phyloP scores from a whole-genome alignment of 2,113 vertebrate genomes.

The Muntiacus muntjak region DNA sequence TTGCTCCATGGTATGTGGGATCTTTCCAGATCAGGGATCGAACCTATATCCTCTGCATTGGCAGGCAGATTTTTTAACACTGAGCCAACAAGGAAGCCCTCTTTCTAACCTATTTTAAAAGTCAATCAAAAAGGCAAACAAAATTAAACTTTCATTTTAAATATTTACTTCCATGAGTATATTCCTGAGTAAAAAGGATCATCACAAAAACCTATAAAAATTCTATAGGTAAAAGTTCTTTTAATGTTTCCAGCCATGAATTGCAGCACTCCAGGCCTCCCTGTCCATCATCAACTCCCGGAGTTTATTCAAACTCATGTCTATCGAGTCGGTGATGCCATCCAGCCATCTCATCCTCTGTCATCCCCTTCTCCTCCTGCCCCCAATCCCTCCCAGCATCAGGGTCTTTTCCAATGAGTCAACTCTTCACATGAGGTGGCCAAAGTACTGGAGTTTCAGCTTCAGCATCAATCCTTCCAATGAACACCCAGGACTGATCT shows the following conservation, averaged over 20 bases:
- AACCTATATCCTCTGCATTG: not conserved
- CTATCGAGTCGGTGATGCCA: too few species aligned
- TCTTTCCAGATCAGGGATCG: not conserved
- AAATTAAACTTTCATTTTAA: not conserved
- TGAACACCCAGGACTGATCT: too few species aligned
- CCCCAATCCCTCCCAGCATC: too few species aligned
- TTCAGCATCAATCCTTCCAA: too few species aligned
- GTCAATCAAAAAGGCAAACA: not conserved
- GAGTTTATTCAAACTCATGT: too few species aligned
- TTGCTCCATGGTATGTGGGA: not conserved
- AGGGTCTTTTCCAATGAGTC: too few species aligned
- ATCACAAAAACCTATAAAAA: not conserved
- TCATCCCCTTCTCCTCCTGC: too few species aligned
- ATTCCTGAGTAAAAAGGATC: not conserved
- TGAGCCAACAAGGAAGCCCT: not conserved
- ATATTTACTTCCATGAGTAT: not conserved
- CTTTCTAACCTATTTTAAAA: constrained; percentile 3
- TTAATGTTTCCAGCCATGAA: not conserved
- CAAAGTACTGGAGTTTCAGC: too few species aligned
- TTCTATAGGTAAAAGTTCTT: not conserved
- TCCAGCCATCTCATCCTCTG: too few species aligned
- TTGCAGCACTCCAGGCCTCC: too few species aligned
- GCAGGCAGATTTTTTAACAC: not conserved
- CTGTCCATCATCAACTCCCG: too few species aligned
- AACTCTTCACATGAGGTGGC: too few species aligned